Evolutionary conservation across 1,140 invertebrate genomes (phyloP).

Genomic region (Heliconius nattereri): DNA sequence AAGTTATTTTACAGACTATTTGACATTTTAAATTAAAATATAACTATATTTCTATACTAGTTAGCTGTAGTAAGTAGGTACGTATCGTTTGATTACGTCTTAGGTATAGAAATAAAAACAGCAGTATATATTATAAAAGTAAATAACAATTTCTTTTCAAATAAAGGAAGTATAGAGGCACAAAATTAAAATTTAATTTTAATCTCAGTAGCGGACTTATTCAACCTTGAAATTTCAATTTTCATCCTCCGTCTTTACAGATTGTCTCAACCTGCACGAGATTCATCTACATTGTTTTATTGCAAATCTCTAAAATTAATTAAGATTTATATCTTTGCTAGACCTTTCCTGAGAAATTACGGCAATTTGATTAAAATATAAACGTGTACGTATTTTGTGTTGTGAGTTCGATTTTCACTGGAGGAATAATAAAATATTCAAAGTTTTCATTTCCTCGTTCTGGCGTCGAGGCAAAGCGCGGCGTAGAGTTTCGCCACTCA

Average conservation of each 20-base stretch:
- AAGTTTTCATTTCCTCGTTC: no score
- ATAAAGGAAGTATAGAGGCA: constrained; percentile 9
- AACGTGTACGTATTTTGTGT: no score
- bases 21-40: no score
- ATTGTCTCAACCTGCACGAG: constrained; percentile 37
- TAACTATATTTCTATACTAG: no score
- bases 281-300: constrained; percentile 34
- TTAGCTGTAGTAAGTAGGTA: no score
- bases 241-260: constrained; percentile 27
- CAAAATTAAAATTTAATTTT: constrained; percentile 31
- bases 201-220: constrained; percentile 19
- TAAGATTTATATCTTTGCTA: constrained; percentile 30
- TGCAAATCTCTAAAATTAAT: constrained; percentile 35
- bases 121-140: not conserved
- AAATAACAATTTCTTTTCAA: constrained; percentile 4
- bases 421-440: no score
- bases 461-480: no score
- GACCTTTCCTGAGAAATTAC: not conserved
- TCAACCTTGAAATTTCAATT: constrained; percentile 36
- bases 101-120: not conserved
- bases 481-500: no score
- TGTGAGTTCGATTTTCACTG: no score
- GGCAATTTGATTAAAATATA: not conserved
- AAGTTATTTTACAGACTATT: no score
- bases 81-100: no score